Base-by-base conservation (phyloP, 2,113 vertebrate species). In the Poeciliopsis occidentalis region DNA sequence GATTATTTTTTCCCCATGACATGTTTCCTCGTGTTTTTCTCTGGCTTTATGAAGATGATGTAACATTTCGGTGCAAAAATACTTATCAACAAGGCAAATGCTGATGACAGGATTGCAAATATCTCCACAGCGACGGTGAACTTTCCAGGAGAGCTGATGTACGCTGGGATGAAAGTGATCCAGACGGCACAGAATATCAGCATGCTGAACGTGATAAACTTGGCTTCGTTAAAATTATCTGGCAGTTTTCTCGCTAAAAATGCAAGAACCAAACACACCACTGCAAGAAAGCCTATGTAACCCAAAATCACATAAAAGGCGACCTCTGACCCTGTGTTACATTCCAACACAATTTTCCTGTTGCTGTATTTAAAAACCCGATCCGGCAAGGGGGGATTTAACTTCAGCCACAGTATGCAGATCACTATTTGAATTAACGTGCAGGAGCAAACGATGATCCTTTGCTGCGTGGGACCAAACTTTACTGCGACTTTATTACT, bases 151-250 rank as follows among this genome's bases (percentile, higher is more conserved):
- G 94, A 94, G 44, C 94, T 95, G 76, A 94, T 69, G 67, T 95
- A 94, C 8, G 92, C 94, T 32, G 94, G 94, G 29, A 95, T 93
- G 31, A 95, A 95, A 12, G 92, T 88, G 57, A 93, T 84, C 93
- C 94, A 95, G 4, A 95, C 93, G 4, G 92, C 92, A 89, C 94
- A 95, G 79, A 94, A 94, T 82, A 94, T 94, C 51, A 95, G 67
- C 94, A 95, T 92, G 81, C 94, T 95, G 66, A 95, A 95, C 8
- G 93, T 93, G 44, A 95, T 95, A 4, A 83, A 93, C 75, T 94
- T 94, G 19, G 94, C 93, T 83, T 94, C 94, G 71, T 94, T 95
- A 51, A 95, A 94, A 44, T 94, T 93, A 78, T 93, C 92, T 4
- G 94, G 94, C 27, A 94, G 47, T 27, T 93, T 94, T 27, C 92